Evolutionary conservation across 2,113 vertebrate genomes (phyloP), one percentile per base, ranked within the genome.

Genomic region (Bostrychus sinensis): DNA sequence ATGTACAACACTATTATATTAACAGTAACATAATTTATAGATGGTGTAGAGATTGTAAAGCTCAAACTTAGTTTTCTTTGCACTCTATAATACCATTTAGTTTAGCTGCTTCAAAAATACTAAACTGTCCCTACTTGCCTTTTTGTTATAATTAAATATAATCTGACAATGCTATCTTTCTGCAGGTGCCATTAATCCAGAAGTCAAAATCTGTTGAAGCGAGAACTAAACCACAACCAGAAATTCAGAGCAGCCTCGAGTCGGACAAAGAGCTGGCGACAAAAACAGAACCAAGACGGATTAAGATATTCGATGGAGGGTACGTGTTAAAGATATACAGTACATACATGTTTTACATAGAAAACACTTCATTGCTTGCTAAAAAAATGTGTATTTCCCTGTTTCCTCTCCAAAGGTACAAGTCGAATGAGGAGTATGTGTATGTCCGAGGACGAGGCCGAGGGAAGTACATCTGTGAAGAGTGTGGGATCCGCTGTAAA

Each of bases 241-340:
- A 96, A 78, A 88, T 89, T 80, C 89, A 86, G 74, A 58, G 74
- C 56, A 95, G 91, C 87, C 94, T 83, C 71, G 96, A 97, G 62
- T 92, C 95, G 3, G 96, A 98, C 79, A 96, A 94, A 86, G 96
- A 98, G 70, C 80, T 89, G 57, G 87, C 91, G 75, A 88, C 91
- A 73, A 95, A 95, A 93, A 89, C 87, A 55, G 94, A 98, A 85
- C 96, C 97, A 37, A 93, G 96, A 83, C 93, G 97, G 78, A 94
- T 99, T 83, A 98, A 96, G 92, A 98, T 99, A 90, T 99, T 99
- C 89, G 97, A 99, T 86, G 97, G 97, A 89, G 97, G 97, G 97
- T 94, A 94, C 78, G 96, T 28, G 22, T 34, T 8, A 0, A 14
- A 20, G 41, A 2, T 0, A 22, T 1, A 19, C 0, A 34, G 51